A percentile compares a stretch with the other conserved stretches of the same genome.
These are phyloP conservation scores for Gastracanthus pulcherrimus DNA, from an alignment of 2,888 invertebrate genomes.

Conservation along the genomic window DNA sequence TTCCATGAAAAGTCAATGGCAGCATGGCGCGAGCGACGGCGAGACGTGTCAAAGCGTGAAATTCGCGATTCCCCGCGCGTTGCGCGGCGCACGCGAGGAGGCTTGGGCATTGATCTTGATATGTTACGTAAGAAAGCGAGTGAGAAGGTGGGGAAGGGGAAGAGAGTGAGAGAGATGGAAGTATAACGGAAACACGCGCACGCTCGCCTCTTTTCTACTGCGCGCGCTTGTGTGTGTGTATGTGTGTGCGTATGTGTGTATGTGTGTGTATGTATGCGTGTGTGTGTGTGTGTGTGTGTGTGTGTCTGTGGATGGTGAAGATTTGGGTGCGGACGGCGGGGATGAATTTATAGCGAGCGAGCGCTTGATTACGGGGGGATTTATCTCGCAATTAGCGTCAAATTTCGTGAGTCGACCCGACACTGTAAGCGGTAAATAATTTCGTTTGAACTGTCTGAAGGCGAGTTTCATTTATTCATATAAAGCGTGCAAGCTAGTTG, in stretches of 20 bases:
- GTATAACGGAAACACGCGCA: background rate
- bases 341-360: slow-evolving; percentile 19
- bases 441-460: background rate
- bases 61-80: slow-evolving; percentile 54
- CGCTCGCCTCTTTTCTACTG: background rate
- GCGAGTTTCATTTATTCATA: background rate
- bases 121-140: slow-evolving; percentile 43
- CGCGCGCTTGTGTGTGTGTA: too few species aligned
- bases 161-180: background rate
- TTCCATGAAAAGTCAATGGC: slow-evolving; percentile 53
- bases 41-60: slow-evolving; percentile 58
- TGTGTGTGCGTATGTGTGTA: too few species aligned
- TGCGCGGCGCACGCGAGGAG: background rate
- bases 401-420: background rate
- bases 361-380: slow-evolving; percentile 8
- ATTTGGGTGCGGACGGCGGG: background rate
- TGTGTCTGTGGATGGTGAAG: background rate
- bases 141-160: background rate
- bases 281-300: too few species aligned
- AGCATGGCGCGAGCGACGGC: background rate
- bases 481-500: background rate
- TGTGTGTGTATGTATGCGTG: too few species aligned
- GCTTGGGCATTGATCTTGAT: slow-evolving; percentile 58
- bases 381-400: slow-evolving; percentile 44
- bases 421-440: background rate